Percentiles rank a stretch among this genome's conserved stretches.
Evolutionary conservation across 2,888 invertebrate species (phyloP).

Genomic region (Seira sanloemensis): DNA sequence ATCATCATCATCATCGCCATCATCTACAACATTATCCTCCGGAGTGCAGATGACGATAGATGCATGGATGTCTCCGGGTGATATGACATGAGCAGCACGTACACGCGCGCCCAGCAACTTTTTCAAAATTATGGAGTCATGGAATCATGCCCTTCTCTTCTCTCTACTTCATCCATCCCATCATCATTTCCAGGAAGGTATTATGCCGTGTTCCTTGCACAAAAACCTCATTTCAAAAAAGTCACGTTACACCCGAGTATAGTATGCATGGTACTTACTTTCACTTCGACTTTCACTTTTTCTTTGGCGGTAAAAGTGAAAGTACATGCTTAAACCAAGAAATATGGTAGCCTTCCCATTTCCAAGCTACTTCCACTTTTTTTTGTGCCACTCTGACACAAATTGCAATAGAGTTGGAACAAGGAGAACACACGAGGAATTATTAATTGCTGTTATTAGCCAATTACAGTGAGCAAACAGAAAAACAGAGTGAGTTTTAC

Average conservation of each 20-base stretch:
- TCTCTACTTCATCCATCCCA: not conserved
- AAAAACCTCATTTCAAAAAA: not conserved
- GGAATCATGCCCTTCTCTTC: not conserved
- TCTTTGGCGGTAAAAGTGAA: not conserved
- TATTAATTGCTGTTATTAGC: no score
- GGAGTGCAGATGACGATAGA: not conserved
- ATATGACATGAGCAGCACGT: not conserved
- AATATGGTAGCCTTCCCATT: no score
- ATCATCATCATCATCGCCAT: not conserved
- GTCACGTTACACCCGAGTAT: no score
- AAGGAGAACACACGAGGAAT: no score
- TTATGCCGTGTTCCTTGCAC: conserved; percentile 8
- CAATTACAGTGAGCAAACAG: no score
- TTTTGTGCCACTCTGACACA: no score
- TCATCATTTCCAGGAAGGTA: not conserved
- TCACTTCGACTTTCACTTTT: not conserved
- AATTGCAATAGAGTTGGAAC: no score
- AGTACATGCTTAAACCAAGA: no score
- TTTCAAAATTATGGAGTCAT: not conserved
- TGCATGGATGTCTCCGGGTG: not conserved
- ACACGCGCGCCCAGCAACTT: not conserved
- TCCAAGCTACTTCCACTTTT: no score
- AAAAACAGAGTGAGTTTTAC: no score
- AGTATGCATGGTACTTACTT: not conserved
- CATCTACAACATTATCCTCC: not conserved